Percentiles rank a stretch among this genome's conserved stretches.
Conservation (phyloP, 1,140 invertebrate genomes). For the Metopolophium dirhodum region DNA sequence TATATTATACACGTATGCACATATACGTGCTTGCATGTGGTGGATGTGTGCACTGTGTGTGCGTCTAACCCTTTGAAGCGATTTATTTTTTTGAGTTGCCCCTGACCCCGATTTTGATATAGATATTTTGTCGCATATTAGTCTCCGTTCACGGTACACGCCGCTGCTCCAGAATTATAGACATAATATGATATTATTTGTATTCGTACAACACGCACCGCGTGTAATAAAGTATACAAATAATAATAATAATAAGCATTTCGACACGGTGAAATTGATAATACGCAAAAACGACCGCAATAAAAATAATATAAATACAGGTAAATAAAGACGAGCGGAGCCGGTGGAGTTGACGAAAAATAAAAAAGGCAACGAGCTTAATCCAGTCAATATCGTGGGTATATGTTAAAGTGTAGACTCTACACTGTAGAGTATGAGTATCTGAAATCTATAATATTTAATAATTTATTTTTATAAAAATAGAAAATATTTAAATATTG, state of each 20-base stretch:
- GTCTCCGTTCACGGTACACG: neutral
- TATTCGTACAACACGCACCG: neutral
- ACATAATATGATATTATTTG: neutral
- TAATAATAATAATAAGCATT: neutral
- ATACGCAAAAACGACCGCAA: neutral
- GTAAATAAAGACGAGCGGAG: neutral
- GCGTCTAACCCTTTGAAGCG: neutral
- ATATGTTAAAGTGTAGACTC: neutral
- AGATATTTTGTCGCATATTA: conserved; percentile 5
- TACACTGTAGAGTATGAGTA: neutral
- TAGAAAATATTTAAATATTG: neutral
- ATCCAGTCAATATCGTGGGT: neutral
- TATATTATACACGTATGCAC: neutral
- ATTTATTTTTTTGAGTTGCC: conserved; percentile 32
- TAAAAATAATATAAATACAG: neutral
- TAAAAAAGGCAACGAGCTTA: too few species aligned
- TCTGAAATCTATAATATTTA: neutral
- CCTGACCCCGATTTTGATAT: conserved; percentile 19
- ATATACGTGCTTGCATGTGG: neutral
- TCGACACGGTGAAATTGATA: neutral
- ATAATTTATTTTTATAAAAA: neutral
- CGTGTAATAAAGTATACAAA: neutral
- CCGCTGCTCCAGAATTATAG: neutral
- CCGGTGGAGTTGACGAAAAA: too few species aligned
- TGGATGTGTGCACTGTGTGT: neutral